A percentile compares a stretch with the other conserved stretches of the same genome.
phyloP scores from a whole-genome alignment of 2,888 invertebrate species.

The Parnassius orleans region DNA sequence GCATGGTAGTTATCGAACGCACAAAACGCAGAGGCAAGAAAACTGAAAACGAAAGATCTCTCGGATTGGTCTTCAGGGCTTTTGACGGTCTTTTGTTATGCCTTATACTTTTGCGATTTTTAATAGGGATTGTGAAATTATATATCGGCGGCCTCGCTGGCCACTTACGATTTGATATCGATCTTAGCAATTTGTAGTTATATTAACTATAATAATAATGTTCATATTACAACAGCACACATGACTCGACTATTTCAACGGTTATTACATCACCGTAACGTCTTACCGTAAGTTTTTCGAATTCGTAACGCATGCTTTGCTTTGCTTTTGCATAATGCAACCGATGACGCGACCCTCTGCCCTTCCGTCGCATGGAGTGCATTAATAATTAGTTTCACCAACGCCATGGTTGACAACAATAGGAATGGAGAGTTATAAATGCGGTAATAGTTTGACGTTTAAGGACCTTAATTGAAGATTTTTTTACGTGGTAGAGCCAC shows the following conservation, averaged over 20 bases:
- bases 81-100: too few relatives aligned
- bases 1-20: too few relatives aligned
- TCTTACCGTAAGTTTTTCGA: constrained; percentile 34
- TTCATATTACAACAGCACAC: neutral
- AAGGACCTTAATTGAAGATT: constrained; percentile 20
- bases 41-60: too few relatives aligned
- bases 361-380: constrained; percentile 69
- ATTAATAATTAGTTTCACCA: constrained; percentile 66
- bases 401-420: constrained; percentile 31
- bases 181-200: too few relatives aligned
- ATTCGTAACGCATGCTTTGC: constrained; percentile 56
- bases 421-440: constrained; percentile 11
- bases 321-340: constrained; percentile 69
- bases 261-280: constrained; percentile 25
- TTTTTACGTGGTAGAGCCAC: too few relatives aligned
- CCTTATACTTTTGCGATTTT: too few relatives aligned
- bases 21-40: too few relatives aligned
- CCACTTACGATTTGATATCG: too few relatives aligned
- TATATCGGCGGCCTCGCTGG: too few relatives aligned
- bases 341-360: constrained; percentile 68
- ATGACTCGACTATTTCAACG: constrained; percentile 15
- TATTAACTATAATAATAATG: neutral
- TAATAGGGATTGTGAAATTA: too few relatives aligned
- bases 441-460: constrained; percentile 8
- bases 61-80: too few relatives aligned